Percentiles rank a stretch among this genome's conserved stretches.
Evolutionary conservation across 2,888 invertebrate species (phyloP).

Genomic region (Sepiola atlantica): DNA sequence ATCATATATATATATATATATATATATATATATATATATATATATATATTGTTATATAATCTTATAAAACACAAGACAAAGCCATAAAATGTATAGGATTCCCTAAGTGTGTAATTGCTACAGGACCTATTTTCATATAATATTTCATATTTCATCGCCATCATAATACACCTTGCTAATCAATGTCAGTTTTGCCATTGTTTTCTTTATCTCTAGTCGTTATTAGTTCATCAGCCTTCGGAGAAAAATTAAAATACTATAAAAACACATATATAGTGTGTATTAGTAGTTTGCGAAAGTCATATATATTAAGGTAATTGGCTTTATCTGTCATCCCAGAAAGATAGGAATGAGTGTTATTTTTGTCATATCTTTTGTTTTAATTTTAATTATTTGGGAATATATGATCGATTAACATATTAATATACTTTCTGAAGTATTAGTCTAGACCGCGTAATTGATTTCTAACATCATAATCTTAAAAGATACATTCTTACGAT

Average conservation of each 20-base stretch:
- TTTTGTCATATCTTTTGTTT: too few relatives aligned
- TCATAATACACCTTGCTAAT: not conserved
- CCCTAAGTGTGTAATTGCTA: not conserved
- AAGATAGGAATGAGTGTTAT: not conserved
- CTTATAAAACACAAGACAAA: not conserved
- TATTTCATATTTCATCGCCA: not conserved
- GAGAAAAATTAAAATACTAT: not conserved
- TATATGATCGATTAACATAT: too few relatives aligned
- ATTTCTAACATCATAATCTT: too few relatives aligned
- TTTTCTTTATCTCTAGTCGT: not conserved
- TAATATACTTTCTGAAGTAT: too few relatives aligned
- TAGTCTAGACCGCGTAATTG: too few relatives aligned
- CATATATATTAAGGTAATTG: constrained; percentile 1
- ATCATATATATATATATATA: too few relatives aligned
- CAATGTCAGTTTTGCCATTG: not conserved
- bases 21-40: too few relatives aligned
- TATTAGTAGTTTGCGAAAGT: not conserved
- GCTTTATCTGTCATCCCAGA: not conserved
- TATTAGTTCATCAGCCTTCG: not conserved
- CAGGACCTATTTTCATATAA: not conserved
- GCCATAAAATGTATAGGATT: not conserved
- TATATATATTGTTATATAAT: too few relatives aligned
- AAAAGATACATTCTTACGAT: too few relatives aligned
- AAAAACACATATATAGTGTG: not conserved
- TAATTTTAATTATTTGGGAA: too few relatives aligned